Evolutionary conservation across 2,888 invertebrate genomes (phyloP).

Genomic region (Elegia similella): DNA sequence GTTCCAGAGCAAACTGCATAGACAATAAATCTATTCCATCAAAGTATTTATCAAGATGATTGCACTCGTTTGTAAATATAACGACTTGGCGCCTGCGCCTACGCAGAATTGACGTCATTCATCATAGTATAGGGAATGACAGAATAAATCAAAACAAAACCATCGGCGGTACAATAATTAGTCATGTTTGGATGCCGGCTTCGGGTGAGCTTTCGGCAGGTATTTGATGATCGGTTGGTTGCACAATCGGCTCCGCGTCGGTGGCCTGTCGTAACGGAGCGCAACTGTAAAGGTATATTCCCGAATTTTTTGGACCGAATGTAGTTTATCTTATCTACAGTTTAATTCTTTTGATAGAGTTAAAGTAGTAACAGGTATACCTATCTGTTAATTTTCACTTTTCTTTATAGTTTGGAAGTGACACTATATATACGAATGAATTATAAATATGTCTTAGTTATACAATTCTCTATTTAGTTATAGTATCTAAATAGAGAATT

Average conservation of each 20-base stretch:
- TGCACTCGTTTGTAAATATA: conserved; percentile 1
- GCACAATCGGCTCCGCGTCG: conserved; percentile 23
- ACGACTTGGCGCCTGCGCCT: conserved; percentile 13
- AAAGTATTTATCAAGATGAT: background rate
- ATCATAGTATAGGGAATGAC: conserved; percentile 18
- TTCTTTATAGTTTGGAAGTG: too few species aligned
- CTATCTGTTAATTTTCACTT: too few species aligned
- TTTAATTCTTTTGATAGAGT: background rate
- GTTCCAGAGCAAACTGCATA: background rate
- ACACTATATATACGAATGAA: too few species aligned
- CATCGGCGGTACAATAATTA: conserved; percentile 30
- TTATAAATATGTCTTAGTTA: too few species aligned
- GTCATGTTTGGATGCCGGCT: conserved; percentile 22
- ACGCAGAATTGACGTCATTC: conserved; percentile 18
- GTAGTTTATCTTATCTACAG: too few species aligned
- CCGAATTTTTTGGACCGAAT: background rate
- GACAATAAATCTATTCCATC: background rate
- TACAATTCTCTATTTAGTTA: too few species aligned
- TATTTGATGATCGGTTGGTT: conserved; percentile 12
- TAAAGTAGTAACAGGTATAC: too few species aligned
- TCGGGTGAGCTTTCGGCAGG: background rate
- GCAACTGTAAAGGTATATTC: background rate
- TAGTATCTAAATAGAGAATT: too few species aligned
- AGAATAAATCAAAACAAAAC: conserved; percentile 31
- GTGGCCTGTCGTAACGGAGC: conserved; percentile 19